Evolutionary conservation across 23 tunicate genomes (phyloP).

Genomic region (Pegea sp.): DNA sequence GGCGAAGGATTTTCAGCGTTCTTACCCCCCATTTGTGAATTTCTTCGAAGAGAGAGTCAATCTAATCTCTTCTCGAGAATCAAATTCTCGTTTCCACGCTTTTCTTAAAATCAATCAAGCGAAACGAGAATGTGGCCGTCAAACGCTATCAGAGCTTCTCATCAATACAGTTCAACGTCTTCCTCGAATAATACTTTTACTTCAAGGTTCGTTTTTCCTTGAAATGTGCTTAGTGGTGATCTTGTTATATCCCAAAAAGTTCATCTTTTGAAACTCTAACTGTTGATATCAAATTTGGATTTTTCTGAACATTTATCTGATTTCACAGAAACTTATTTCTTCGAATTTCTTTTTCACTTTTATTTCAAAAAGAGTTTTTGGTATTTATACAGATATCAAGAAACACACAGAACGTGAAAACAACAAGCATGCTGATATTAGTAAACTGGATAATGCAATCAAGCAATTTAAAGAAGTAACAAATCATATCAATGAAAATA

Average conservation of each 20-base stretch:
- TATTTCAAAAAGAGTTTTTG: not conserved
- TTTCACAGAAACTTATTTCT: not conserved
- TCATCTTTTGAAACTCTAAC: not conserved
- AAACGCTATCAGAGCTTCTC: slow-evolving; percentile 68
- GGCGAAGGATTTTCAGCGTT: slow-evolving; percentile 58
- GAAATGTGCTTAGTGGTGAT: too few relatives aligned
- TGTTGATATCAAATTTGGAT: not conserved
- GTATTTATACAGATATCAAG: slow-evolving; percentile 40
- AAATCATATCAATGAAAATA: slow-evolving; percentile 82
- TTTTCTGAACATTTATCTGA: not conserved
- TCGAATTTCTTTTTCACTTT: not conserved
- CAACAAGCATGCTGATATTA: slow-evolving; percentile 45
- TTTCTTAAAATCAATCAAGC: slow-evolving; percentile 91
- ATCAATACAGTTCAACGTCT: slow-evolving; percentile 84
- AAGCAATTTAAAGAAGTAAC: slow-evolving; percentile 67
- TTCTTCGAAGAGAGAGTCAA: slow-evolving; percentile 76
- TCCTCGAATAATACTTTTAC: slow-evolving; percentile 62
- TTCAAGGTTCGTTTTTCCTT: slow-evolving; percentile 42
- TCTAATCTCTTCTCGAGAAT: slow-evolving; percentile 36
- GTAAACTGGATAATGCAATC: slow-evolving; percentile 22
- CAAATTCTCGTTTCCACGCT: slow-evolving; percentile 70
- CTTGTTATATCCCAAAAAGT: too few relatives aligned
- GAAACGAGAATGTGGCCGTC: slow-evolving; percentile 78
- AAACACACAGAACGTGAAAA: slow-evolving; percentile 75
- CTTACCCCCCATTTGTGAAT: slow-evolving; percentile 83